Conservation (phyloP, 2,888 invertebrate species). For the Lithosia quadra region DNA sequence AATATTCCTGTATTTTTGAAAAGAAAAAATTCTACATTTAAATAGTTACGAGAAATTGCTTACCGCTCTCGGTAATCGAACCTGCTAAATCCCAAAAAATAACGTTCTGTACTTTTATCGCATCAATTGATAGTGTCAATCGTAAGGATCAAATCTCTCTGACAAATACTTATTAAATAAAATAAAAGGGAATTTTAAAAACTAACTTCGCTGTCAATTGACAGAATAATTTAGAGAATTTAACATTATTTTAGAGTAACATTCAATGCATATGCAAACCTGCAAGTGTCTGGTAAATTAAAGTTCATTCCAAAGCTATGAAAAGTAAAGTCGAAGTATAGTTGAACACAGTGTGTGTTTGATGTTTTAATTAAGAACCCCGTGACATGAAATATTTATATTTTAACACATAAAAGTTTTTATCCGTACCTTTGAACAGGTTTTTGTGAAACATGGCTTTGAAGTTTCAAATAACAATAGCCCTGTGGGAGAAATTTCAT, state of each 20-base stretch:
- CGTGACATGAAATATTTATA: constrained; percentile 39
- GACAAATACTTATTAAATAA: no score
- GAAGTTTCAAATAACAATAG: constrained; percentile 45
- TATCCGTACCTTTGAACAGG: constrained; percentile 19
- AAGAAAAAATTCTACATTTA: no score
- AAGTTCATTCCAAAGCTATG: constrained; percentile 24
- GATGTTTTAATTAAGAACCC: constrained; percentile 60
- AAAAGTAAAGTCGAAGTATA: constrained; percentile 42
- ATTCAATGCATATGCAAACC: constrained; percentile 12
- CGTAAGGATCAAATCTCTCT: no score
- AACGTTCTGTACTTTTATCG: no score
- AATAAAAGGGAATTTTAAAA: no score
- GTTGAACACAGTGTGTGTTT: constrained; percentile 48
- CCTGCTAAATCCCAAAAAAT: no score
- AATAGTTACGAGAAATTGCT: no score
- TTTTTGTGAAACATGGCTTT: constrained; percentile 42
- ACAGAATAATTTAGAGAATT: neutral
- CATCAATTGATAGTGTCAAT: no score
- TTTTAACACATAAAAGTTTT: constrained; percentile 41
- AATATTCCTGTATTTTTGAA: no score
- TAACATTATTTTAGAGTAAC: neutral
- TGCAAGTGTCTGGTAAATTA: constrained; percentile 27
- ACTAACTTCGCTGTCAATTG: neutral
- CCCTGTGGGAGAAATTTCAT: constrained; percentile 12
- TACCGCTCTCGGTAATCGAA: no score